These are phyloP conservation scores for Tortricodes alternella DNA, from an alignment of 2,888 invertebrate species.

Conservation along the genomic window DNA sequence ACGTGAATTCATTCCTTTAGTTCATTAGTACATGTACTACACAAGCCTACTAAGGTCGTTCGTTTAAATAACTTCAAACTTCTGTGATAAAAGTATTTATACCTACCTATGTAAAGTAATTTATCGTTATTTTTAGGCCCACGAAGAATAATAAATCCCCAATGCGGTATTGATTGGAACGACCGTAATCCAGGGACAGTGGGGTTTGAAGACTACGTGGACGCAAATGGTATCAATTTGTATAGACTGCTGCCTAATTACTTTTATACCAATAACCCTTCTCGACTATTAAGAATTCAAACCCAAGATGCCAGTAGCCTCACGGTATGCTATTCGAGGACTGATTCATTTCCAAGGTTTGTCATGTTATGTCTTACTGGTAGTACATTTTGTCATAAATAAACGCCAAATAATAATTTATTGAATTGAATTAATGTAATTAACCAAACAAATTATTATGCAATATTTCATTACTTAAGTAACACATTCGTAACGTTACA, in stretches of 20 bases:
- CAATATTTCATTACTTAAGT: too few species aligned
- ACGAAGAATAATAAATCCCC: slow-evolving; percentile 60
- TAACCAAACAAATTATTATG: too few species aligned
- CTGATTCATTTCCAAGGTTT: slow-evolving; percentile 36
- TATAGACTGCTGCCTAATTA: slow-evolving; percentile 85
- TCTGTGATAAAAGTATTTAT: too few species aligned
- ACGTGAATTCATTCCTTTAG: too few species aligned
- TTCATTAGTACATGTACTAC: too few species aligned
- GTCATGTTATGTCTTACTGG: too few species aligned
- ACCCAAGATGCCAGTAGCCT: slow-evolving; percentile 67
- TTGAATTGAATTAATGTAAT: too few species aligned
- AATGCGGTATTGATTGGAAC: slow-evolving; percentile 69
- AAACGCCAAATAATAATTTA: too few species aligned
- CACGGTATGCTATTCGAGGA: slow-evolving; percentile 82
- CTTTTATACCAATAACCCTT: slow-evolving; percentile 34
- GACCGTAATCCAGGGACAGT: slow-evolving; percentile 52
- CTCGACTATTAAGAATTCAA: slow-evolving; percentile 69
- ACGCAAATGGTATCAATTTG: slow-evolving; percentile 78
- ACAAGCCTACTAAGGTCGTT: too few species aligned
- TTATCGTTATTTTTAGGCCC: slow-evolving; percentile 2
- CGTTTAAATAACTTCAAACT: background rate
- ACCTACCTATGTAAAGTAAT: too few species aligned
- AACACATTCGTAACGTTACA: too few species aligned
- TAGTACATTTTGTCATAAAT: too few species aligned
- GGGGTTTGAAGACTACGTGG: slow-evolving; percentile 74